These are phyloP conservation scores for Zeugodacus cucurbitae DNA, from an alignment of 1,140 invertebrate species.

Conservation along the genomic window DNA sequence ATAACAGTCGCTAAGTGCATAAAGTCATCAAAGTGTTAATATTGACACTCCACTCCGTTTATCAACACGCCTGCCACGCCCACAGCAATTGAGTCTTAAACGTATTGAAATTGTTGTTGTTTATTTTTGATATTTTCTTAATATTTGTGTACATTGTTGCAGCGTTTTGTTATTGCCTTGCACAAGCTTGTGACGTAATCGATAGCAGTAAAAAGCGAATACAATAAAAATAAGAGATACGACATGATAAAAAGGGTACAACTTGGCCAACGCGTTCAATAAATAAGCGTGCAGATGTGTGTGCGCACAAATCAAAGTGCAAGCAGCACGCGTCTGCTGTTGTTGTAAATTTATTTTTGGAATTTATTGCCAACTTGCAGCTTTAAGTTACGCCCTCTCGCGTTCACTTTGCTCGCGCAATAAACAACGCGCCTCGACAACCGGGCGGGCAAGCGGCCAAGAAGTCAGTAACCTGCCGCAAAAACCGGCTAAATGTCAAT, in stretches of 20 bases:
- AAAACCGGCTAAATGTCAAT: not conserved
- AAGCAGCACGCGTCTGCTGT: not conserved
- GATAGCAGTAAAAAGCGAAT: not conserved
- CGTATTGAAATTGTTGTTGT: not conserved
- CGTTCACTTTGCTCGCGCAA: not conserved
- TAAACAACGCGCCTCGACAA: not conserved
- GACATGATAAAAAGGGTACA: not conserved
- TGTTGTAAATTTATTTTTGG: conserved; percentile 22
- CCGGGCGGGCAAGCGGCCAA: not conserved
- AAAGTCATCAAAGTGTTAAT: not conserved
- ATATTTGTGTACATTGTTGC: not conserved
- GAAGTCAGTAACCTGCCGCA: not conserved
- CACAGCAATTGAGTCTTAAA: not conserved
- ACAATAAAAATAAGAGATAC: not conserved
- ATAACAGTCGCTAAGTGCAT: not conserved
- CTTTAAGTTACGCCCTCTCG: not conserved
- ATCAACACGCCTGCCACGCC: not conserved
- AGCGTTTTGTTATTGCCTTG: not conserved
- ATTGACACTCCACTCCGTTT: not conserved
- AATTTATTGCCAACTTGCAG: conserved; percentile 24
- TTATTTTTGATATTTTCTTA: not conserved
- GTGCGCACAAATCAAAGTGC: not conserved
- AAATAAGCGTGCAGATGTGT: not conserved
- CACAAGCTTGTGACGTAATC: not conserved
- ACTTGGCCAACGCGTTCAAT: not conserved